phyloP scores from a whole-genome alignment of 2,888 invertebrate genomes.

The Eugnorisma glareosa region DNA sequence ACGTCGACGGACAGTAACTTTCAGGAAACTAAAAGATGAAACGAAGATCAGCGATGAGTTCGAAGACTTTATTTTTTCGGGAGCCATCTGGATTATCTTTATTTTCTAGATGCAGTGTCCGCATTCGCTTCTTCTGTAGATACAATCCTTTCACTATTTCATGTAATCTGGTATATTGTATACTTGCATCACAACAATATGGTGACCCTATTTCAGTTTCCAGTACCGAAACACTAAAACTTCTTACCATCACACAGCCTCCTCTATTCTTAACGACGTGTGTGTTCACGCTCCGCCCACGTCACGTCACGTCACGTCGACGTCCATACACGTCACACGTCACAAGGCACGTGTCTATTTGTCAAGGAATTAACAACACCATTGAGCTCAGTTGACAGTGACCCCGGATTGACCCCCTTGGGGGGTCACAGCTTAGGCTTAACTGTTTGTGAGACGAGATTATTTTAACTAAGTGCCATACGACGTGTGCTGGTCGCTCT shows the following conservation, averaged over 20 bases:
- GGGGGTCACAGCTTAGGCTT: constrained; percentile 39
- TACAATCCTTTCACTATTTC: background rate
- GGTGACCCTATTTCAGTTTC: constrained; percentile 29
- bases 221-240: constrained; percentile 11
- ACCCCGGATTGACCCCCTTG: constrained; percentile 47
- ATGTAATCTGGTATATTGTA: background rate
- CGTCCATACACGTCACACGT: constrained; percentile 27
- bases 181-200: background rate
- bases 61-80: background rate
- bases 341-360: constrained; percentile 47
- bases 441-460: constrained; percentile 44
- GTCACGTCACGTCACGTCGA: constrained; percentile 15
- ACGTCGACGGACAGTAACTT: background rate
- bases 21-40: background rate
- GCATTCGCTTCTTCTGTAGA: background rate
- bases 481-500: constrained; percentile 8
- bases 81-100: background rate
- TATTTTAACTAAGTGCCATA: constrained; percentile 28
- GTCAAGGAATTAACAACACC: constrained; percentile 63
- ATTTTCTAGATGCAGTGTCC: background rate
- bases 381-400: constrained; percentile 57
- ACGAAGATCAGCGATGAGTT: background rate
- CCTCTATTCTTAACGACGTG: background rate
- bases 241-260: background rate
- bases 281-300: background rate